Conservation (phyloP, 1,140 invertebrate genomes). For the Bombus confusus region DNA sequence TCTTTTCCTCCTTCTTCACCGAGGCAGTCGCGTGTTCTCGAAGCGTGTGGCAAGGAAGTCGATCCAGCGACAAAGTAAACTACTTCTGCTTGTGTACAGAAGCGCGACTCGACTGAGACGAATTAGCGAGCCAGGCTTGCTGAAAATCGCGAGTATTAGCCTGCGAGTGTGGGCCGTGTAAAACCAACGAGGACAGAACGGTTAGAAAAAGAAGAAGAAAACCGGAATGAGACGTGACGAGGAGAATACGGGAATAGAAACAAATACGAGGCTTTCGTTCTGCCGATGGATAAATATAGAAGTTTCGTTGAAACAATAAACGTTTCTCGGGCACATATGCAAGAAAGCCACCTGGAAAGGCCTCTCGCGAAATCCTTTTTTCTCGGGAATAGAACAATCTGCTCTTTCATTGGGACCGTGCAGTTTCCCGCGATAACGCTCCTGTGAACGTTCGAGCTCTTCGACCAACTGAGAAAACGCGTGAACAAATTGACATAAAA, state of each 20-base stretch:
- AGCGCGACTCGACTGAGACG: constrained; percentile 40
- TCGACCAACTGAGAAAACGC: constrained; percentile 35
- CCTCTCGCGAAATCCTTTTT: constrained; percentile 22
- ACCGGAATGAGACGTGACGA: constrained; percentile 48
- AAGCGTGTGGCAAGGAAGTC: constrained; percentile 45
- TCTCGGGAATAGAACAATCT: neutral
- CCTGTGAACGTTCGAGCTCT: neutral
- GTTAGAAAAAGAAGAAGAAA: constrained; percentile 34
- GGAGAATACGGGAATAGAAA: constrained; percentile 53
- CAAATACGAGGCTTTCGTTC: constrained; percentile 52
- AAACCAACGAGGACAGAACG: neutral
- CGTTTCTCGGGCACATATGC: constrained; percentile 1
- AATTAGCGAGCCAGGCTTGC: constrained; percentile 31
- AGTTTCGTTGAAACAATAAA: constrained; percentile 52
- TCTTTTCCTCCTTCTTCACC: too few species aligned
- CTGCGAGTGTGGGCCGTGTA: neutral
- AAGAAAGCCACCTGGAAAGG: constrained; percentile 36
- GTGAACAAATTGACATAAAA: constrained; percentile 55
- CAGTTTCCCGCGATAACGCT: constrained; percentile 29
- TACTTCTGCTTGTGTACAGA: constrained; percentile 58
- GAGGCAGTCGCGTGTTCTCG: neutral
- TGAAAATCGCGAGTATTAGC: constrained; percentile 39
- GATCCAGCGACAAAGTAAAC: constrained; percentile 59
- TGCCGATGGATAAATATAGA: constrained; percentile 65
- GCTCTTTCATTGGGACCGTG: neutral